These are phyloP conservation scores for Limnephilus rhombicus DNA, from an alignment of 2,888 invertebrate genomes.

Conservation along the genomic window DNA sequence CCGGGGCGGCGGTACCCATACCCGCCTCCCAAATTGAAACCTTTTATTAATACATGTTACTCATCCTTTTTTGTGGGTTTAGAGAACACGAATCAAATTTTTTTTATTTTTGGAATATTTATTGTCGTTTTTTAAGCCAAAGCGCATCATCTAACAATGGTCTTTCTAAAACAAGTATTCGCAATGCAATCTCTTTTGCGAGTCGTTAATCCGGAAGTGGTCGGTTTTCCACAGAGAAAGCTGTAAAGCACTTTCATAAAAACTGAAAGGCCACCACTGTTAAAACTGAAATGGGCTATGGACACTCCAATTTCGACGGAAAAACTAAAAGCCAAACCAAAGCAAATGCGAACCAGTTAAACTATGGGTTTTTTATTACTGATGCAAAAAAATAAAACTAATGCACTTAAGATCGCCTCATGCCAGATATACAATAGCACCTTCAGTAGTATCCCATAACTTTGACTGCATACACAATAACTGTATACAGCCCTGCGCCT, in stretches of 20 bases:
- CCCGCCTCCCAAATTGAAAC: too few relatives aligned
- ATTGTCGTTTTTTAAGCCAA: neutral
- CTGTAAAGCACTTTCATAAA: conserved; percentile 40
- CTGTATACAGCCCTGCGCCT: too few relatives aligned
- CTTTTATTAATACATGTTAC: too few relatives aligned
- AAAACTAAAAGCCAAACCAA: neutral
- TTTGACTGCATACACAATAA: too few relatives aligned
- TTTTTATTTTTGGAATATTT: too few relatives aligned
- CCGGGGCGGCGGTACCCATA: too few relatives aligned
- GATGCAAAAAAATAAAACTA: too few relatives aligned
- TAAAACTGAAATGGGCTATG: conserved; percentile 6
- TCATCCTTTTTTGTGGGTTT: too few relatives aligned
- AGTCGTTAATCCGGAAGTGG: conserved; percentile 47
- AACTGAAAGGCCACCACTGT: conserved; percentile 14
- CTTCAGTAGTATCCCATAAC: too few relatives aligned
- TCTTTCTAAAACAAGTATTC: neutral
- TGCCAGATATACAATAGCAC: too few relatives aligned
- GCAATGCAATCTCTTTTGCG: conserved; percentile 42
- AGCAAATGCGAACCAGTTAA: neutral
- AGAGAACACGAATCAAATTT: too few relatives aligned
- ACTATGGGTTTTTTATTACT: neutral
- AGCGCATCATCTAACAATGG: conserved; percentile 30
- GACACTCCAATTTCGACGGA: neutral
- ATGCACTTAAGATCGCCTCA: too few relatives aligned
- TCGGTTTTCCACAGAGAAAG: conserved; percentile 26